Base-by-base conservation (phyloP, 2,113 vertebrate species). In the Rallus limicola region DNA sequence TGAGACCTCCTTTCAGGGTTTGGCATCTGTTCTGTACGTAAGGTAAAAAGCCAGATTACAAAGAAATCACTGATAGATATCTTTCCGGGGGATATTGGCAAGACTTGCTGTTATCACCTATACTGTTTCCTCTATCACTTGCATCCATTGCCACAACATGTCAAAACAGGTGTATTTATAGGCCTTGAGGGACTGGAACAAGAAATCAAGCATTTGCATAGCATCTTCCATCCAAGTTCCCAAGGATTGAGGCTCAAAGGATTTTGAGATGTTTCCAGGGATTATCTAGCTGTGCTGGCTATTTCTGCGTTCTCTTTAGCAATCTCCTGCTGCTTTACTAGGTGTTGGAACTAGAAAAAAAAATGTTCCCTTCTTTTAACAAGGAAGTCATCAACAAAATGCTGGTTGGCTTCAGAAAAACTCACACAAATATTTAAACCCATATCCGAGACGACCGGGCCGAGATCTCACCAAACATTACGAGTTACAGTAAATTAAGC, bases 91-190 rank as follows among this genome's bases (percentile, higher is more conserved):
- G 68, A 83, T 86, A n/a, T 86, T 96, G 94, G 88, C 93, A 93
- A 52, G 62, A 79, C 40, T 19, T 1, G 4, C 64, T 64, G 56
- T 42, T 78, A 84, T 93, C 72, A 78, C 72, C 79, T 77, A 59
- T 34, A 16, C 31, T 56, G 28, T 86, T 94, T 95, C 88, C 42
- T 25, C 7, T 92, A 86, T 38, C 68, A 9, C 60, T 68, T 80
- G 82, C 79, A 90, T 87, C 60, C 56, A 8, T 34, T 78, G 82
- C 90, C 7, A 7, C 56, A 94, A 28, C 95, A 69, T 93, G 79
- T 75, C 82, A 92, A 90, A 92, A 64, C 92, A 92, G 93, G 92
- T 96, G 95, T 95, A 96, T 95, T 96, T 94, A 80, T 83, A 86
- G 82, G 68, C 88, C 95, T 90, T 63, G 76, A 86, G 92, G 92